phyloP scores from a whole-genome alignment of 1,140 invertebrate genomes.

The Battus philenor region DNA sequence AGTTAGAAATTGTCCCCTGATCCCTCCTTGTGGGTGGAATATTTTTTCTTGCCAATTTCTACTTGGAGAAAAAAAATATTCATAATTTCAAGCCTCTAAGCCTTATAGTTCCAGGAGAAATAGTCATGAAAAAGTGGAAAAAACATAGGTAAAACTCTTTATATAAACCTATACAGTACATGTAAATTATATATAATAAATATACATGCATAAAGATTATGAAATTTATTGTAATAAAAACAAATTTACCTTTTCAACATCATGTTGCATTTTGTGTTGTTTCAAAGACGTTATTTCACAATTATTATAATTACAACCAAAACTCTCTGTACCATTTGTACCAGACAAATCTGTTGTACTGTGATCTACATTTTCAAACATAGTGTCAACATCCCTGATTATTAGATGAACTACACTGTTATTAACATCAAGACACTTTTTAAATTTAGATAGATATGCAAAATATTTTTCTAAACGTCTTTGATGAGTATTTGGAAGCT shows the following conservation, averaged over 20 bases:
- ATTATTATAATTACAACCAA: constrained; percentile 60
- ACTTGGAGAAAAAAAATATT: no score
- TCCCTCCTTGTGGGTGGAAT: no score
- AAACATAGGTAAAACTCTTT: no score
- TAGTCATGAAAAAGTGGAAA: no score
- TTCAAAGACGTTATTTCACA: constrained; percentile 54
- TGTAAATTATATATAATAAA: no score
- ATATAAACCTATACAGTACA: no score
- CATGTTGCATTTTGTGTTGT: constrained; percentile 67
- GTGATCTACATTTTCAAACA: constrained; percentile 81
- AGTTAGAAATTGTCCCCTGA: no score
- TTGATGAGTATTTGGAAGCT: constrained; percentile 86
- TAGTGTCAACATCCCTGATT: constrained; percentile 86
- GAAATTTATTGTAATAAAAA: constrained; percentile 3
- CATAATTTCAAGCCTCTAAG: no score
- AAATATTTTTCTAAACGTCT: constrained; percentile 85
- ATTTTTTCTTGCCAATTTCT: no score
- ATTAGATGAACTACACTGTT: constrained; percentile 89
- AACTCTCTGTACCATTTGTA: constrained; percentile 49
- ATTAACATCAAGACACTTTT: constrained; percentile 90
- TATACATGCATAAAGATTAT: no score
- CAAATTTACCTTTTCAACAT: constrained; percentile 59
- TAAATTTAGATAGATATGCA: constrained; percentile 84
- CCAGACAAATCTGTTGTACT: constrained; percentile 28
- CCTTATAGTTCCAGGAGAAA: no score